Evolutionary conservation across 2,888 invertebrate genomes (phyloP), one percentile per base, ranked within the genome.

Genomic region (Mythimna albipuncta): DNA sequence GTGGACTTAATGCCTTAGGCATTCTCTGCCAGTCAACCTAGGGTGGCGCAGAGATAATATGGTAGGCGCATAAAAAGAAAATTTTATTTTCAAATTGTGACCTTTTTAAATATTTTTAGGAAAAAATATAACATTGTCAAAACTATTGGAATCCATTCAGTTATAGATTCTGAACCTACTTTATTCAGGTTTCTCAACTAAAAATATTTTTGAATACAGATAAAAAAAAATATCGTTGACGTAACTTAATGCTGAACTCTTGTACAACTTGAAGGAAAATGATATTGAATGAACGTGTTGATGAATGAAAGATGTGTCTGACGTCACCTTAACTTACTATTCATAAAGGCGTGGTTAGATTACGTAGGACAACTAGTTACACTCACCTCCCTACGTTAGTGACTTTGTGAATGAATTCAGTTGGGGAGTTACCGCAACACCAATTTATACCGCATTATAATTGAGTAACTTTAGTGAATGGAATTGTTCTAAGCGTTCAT

Each of bases 231-330:
- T 26, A 47, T 38, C 16, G 11, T 44, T 6, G 11, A 41, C 57
- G n/a, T 72, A 57, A 26, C 10, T n/a, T 19, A 47, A 16, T 57
- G 19, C 13, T 6, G 10, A 19, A 57, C 32, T 57, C 21, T 71
- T 52, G 44, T 58, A 71, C 54, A 64, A 75, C 19, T 21, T 16
- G 47, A 71, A 64, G 72, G 64, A 64, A 71, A 76, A 71, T 13
- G 21, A 41, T 54, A 26, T 6, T 38, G 38, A 59, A 19, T 38
- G 47, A 59, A 64, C 59, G 38, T 7, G 50, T 47, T 64, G 26
- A 77, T 61, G 72, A 77, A 76, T 75, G 77, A 72, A 64, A 75
- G 61, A 61, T 59, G 21, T 63, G 10, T n/a, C 1, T 32, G 38
- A 77, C 77, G 64, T 77, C 54, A 61, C 35, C 11, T 16, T 32